Evolutionary conservation across 1,140 invertebrate species (phyloP), one percentile per base, ranked within the genome.

Genomic region (Eumeta japonica): DNA sequence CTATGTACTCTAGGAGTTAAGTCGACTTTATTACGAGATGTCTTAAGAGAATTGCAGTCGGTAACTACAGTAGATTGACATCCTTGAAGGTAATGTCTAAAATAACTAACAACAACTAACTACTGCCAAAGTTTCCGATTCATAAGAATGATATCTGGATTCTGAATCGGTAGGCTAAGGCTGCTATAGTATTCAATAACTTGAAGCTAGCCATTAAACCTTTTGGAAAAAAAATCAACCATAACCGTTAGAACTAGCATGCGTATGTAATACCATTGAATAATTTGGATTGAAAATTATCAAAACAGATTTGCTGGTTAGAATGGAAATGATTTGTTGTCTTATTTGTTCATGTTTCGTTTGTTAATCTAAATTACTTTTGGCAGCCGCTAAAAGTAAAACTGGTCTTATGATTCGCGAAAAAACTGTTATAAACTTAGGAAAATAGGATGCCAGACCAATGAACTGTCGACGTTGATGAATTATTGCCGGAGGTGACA

Each of bases 41-140:
- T 24, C 17, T 49, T 46, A 2, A 55, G 20, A 0, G 44, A 35
- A 24, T 48, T 49, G 16, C 52, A 43, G 44, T 50, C 52, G 40
- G 62, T 40, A 52, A 50, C 24, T 32, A 73, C 42, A 17, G 34
- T 35, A 44, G 60, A 60, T 11, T 41, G 46, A n/a, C 44, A 35
- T 3, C 49, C 58, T 15, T 54, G 43, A 9, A 73, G 30, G 39
- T 64, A 64, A 13, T 56, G 48, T 37, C n/a, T 39, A 43, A 71
- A 70, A 45, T 65, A 53, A 18, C 52, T 57, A 1, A 62, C 19
- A 1, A 50, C 39, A n/a, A 15, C 52, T 52, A 3, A 61, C 45
- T 0, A 65, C 51, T 0, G 55, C 62, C n/a, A 62, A 17, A 3
- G 58, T 62, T 30, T 63, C 56, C 5, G 57, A 35, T 36, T 64